These are phyloP conservation scores for Tokudaia muenninki DNA, from an alignment of 2,797 vertebrate genomes.

Conservation along the genomic window DNA sequence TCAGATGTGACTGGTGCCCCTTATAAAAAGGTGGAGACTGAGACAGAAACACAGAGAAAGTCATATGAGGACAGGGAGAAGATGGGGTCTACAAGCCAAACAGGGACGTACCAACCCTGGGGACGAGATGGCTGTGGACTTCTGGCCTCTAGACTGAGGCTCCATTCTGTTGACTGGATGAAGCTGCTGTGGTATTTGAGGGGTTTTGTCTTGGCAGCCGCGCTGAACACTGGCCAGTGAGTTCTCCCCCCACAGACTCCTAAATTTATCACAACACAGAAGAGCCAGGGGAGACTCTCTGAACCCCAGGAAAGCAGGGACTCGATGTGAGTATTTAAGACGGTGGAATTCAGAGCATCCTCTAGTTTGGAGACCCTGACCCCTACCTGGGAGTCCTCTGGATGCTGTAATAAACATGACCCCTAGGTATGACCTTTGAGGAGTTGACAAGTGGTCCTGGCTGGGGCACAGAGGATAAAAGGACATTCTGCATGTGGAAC, in stretches of 20 bases:
- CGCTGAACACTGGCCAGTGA: rapidly evolving
- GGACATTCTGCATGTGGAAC: rapidly evolving
- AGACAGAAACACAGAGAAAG: background rate
- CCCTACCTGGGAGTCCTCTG: rapidly evolving
- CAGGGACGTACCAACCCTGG: rapidly evolving
- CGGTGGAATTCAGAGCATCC: background rate
- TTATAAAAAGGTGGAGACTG: rapidly evolving
- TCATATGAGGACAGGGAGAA: background rate
- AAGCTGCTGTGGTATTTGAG: background rate
- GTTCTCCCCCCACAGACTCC: rapidly evolving
- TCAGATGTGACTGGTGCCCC: background rate
- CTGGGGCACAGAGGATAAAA: too few species aligned
- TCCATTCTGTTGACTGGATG: background rate
- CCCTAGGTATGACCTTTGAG: background rate
- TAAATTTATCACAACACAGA: background rate
- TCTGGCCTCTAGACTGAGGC: background rate
- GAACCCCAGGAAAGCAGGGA: rapidly evolving
- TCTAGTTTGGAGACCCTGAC: rapidly evolving
- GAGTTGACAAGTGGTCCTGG: too few species aligned
- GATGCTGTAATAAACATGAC: background rate
- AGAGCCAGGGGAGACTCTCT: background rate
- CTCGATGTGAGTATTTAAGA: rapidly evolving
- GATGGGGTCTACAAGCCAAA: rapidly evolving
- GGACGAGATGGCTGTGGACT: rapidly evolving
- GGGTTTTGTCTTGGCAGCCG: rapidly evolving